These are phyloP conservation scores for Astyanax mexicanus DNA, from an alignment of 2,797 vertebrate genomes.

Conservation along the genomic window DNA sequence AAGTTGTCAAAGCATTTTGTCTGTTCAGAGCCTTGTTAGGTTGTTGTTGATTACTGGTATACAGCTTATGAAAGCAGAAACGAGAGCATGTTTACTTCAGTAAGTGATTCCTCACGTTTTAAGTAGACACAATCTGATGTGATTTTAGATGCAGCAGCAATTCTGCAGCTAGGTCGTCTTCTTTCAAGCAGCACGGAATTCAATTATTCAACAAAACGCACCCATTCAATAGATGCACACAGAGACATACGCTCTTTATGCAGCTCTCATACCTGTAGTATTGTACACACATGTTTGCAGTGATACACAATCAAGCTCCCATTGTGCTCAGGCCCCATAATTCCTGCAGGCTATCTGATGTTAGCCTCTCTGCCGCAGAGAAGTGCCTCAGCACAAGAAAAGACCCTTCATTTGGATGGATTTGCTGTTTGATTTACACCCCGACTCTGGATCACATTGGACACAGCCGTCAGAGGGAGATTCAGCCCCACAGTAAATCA, in stretches of 20 bases:
- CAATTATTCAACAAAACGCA: not conserved
- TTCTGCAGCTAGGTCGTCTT: constrained; percentile 1
- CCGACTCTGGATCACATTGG: not conserved
- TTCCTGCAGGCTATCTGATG: not conserved
- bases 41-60: not conserved
- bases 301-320: not conserved
- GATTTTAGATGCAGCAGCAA: not conserved
- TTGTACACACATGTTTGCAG: not conserved
- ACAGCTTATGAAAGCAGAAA: not conserved
- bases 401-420: not conserved
- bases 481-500: constrained; percentile 27
- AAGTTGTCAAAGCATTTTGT: not conserved
- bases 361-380: not conserved
- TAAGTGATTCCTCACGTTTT: not conserved
- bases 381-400: not conserved
- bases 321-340: not conserved
- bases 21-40: not conserved
- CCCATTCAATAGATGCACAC: not conserved
- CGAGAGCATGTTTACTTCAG: too few species aligned
- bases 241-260: not conserved
- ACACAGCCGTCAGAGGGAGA: constrained; percentile 22
- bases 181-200: not conserved
- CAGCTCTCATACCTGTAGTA: not conserved
- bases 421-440: constrained; percentile 12
- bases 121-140: constrained; percentile 21